phyloP scores from a whole-genome alignment of 2,113 vertebrate species.

The Microtus montanus region DNA sequence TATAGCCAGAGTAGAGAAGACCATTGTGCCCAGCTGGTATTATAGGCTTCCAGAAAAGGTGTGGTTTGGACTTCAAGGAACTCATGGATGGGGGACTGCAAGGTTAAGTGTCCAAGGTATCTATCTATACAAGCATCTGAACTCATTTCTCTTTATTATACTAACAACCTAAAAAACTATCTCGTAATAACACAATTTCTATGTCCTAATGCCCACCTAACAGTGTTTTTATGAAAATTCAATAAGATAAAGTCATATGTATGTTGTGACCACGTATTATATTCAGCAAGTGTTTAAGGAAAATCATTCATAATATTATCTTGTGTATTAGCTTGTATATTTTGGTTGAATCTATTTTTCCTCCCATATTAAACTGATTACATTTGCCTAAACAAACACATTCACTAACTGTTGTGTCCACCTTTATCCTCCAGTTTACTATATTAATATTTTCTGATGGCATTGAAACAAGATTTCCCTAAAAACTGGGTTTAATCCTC shows the following conservation, averaged over 20 bases:
- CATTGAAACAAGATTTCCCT: neutral
- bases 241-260: neutral
- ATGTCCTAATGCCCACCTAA: neutral
- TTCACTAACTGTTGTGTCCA: neutral
- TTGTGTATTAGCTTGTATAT: neutral
- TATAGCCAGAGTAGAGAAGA: neutral
- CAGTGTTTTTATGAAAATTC: slow-evolving; percentile 2
- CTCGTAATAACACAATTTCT: neutral
- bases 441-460: neutral
- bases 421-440: neutral
- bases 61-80: neutral
- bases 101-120: neutral
- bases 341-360: slow-evolving; percentile 2
- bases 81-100: neutral
- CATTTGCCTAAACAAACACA: neutral
- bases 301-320: neutral
- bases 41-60: neutral
- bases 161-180: neutral
- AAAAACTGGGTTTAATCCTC: neutral
- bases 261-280: neutral
- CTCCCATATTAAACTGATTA: neutral
- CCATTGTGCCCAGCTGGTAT: too few species aligned
- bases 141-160: neutral
- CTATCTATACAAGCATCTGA: neutral
- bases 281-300: slow-evolving; percentile 1